Evolutionary conservation across 2,888 invertebrate species (phyloP), one percentile per base, ranked within the genome.

Genomic region (Drosophila siamana): DNA sequence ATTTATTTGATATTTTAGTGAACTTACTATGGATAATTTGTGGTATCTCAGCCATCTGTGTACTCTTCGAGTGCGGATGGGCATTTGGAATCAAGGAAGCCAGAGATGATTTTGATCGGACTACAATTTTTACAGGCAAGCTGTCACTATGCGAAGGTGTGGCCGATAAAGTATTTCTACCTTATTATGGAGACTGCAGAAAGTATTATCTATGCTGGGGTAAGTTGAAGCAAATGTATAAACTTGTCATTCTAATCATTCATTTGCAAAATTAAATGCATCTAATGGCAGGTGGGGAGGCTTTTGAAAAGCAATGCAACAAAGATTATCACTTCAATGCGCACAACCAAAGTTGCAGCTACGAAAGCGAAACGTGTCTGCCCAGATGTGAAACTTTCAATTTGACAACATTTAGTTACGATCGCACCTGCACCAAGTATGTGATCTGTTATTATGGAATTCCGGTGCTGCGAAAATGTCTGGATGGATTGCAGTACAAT

Each of bases 401-500:
- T 0, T 70, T 92, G 13, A 78, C 69, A 0, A 88, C 77, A 1
- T 89, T 86, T 16, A 56, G 75, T 19, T 90, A 89, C 16, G 82
- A 84, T 66, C 86, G 89, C 26, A 91, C 91, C 16, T 91, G 92
- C 56, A 88, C 80, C 19, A 90, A 88, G 48, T 91, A 89, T 62
- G 82, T 89, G 0, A 61, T 91, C n/a, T 91, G 91, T 44, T 91
- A 87, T 69, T 83, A 62, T 30, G 70, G 78, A 0, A 61, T 50
- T 2, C 85, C 90, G 0, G 80, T 92, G 0, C 15, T 91, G 11
- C 79, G 88, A 13, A 60, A 87, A 40, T 92, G 91, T 33, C 61
- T 71, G 0, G 91, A 92, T 63, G 88, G 86, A 1, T 65, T 91
- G 2, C 91, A 91, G 40, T 91, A 88, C 52, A 92, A 91, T 70